phyloP scores from a whole-genome alignment of 1,140 invertebrate genomes.

The Drosophila bocqueti region DNA sequence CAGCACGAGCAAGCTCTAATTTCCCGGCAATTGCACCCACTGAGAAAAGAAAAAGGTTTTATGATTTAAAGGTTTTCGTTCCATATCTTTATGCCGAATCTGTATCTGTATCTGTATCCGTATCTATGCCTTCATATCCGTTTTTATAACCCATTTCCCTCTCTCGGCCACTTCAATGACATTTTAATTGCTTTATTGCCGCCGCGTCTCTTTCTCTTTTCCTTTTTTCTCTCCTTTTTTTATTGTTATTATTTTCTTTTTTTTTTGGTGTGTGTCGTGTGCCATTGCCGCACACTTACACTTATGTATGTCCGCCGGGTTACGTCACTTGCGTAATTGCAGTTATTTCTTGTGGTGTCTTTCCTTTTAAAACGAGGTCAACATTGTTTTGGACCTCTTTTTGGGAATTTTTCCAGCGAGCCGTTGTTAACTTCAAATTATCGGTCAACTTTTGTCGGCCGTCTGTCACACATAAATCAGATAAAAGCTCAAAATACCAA shows the following conservation, averaged over 20 bases:
- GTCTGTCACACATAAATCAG: slow-evolving; percentile 79
- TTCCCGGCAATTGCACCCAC: slow-evolving; percentile 37
- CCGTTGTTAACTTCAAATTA: slow-evolving; percentile 77
- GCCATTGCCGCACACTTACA: slow-evolving; percentile 64
- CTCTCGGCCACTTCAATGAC: slow-evolving; percentile 72
- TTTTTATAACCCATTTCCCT: slow-evolving; percentile 82
- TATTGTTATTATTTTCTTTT: slow-evolving; percentile 11
- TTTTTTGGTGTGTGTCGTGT: slow-evolving; percentile 66
- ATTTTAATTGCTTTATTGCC: slow-evolving; percentile 83
- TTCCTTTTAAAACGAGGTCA: slow-evolving; percentile 67
- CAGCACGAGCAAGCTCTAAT: slow-evolving; percentile 25
- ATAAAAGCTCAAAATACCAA: slow-evolving; percentile 59
- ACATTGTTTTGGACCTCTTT: slow-evolving; percentile 68
- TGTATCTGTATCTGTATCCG: slow-evolving; percentile 25
- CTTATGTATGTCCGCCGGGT: slow-evolving; percentile 50
- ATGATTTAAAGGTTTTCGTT: slow-evolving; percentile 70
- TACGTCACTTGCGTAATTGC: slow-evolving; percentile 80
- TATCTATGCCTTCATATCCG: slow-evolving; percentile 77
- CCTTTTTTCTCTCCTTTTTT: slow-evolving; percentile 16
- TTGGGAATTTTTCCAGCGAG: slow-evolving; percentile 40
- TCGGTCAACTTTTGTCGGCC: slow-evolving; percentile 77
- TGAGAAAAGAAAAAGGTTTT: slow-evolving; percentile 43
- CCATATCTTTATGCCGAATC: slow-evolving; percentile 53
- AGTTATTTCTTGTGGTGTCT: slow-evolving; percentile 54
- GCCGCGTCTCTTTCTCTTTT: slow-evolving; percentile 28